These are phyloP conservation scores for Druon quercuslanigerum DNA, from an alignment of 1,140 invertebrate genomes.

Conservation along the genomic window DNA sequence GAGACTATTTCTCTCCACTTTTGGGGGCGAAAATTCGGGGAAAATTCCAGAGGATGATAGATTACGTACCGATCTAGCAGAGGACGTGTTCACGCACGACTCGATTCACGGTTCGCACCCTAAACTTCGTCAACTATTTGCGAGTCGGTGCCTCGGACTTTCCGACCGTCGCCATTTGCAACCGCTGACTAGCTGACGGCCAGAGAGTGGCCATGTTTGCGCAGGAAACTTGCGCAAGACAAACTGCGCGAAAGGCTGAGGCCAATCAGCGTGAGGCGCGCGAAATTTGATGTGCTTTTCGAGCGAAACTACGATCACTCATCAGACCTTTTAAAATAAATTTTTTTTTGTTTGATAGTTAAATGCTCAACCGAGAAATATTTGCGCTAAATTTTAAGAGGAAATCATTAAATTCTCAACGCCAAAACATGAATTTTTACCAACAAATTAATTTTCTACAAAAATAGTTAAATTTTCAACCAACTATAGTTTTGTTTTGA, in stretches of 20 bases:
- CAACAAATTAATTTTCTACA: no score
- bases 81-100: constrained; percentile 55
- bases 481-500: no score
- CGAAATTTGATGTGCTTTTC: not conserved
- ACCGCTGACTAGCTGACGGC: constrained; percentile 66
- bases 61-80: constrained; percentile 61
- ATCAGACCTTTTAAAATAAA: no score
- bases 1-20: not conserved
- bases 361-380: no score
- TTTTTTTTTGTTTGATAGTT: no score
- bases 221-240: not conserved
- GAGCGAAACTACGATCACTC: no score
- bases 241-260: not conserved
- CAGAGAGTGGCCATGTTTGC: constrained; percentile 40
- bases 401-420: no score
- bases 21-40: not conserved
- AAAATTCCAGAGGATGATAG: not conserved
- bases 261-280: not conserved
- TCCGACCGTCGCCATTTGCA: constrained; percentile 73
- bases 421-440: no score
- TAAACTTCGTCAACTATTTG: constrained; percentile 61
- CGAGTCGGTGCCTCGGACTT: constrained; percentile 66
- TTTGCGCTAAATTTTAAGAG: no score
- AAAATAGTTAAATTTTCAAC: no score
- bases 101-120: constrained; percentile 57